Evolutionary conservation across 2,797 vertebrate species (phyloP).

Genomic region (Lithobates sylvaticus): DNA sequence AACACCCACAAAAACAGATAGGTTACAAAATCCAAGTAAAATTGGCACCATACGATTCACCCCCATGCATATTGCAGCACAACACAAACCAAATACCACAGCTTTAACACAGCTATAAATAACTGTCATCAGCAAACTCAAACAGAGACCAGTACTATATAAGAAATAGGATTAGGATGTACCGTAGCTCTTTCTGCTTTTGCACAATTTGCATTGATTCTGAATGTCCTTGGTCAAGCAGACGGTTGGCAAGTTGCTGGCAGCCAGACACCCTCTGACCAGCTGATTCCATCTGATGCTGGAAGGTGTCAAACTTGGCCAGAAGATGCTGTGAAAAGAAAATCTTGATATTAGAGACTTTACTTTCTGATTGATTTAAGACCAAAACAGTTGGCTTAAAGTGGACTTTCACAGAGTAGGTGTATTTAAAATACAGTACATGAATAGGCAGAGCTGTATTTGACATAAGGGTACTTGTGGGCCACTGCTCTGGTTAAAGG

Average conservation of each 20-base stretch:
- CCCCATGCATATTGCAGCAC: no score
- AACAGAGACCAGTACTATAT: background rate
- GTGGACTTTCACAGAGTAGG: no score
- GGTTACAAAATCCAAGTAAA: no score
- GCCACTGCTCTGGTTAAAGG: background rate
- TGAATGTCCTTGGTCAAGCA: conserved; percentile 76
- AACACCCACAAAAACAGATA: no score
- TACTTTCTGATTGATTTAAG: background rate
- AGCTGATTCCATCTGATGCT: conserved; percentile 80
- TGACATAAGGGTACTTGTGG: no score
- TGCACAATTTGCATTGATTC: conserved; percentile 74
- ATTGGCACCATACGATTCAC: no score
- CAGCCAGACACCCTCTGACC: conserved; percentile 76
- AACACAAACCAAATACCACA: no score
- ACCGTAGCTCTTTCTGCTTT: conserved; percentile 81
- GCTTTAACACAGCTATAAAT: background rate
- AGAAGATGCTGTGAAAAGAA: conserved; percentile 76
- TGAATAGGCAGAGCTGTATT: no score
- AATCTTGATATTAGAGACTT: background rate
- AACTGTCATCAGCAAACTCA: no score
- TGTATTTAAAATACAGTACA: background rate
- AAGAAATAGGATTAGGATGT: conserved; percentile 35
- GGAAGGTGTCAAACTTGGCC: conserved; percentile 81
- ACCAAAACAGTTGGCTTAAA: no score
- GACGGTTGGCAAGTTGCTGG: conserved; percentile 73